Conservation (phyloP, 2,113 vertebrate species). For the Accipiter cooperii region DNA sequence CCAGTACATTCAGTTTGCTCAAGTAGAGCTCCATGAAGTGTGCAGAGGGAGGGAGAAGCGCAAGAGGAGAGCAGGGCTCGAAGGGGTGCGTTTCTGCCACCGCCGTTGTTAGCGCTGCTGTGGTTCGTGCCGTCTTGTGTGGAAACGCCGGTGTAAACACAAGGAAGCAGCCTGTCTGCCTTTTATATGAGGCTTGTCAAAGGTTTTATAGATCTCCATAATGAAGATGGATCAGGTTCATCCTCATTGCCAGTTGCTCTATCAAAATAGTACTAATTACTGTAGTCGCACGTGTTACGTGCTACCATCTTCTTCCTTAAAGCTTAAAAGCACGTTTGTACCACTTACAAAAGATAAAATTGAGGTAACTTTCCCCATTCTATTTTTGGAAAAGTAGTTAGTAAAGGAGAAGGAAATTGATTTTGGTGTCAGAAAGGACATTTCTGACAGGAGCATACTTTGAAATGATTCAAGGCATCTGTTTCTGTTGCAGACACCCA, state of each 20-base stretch:
- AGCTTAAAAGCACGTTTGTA: conserved; percentile 45
- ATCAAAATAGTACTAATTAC: conserved; percentile 81
- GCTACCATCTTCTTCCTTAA: conserved; percentile 30
- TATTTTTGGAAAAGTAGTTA: conserved; percentile 59
- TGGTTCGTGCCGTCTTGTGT: fast-evolving
- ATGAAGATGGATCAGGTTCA: conserved; percentile 13
- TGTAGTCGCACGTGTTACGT: neutral
- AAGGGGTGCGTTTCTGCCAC: neutral
- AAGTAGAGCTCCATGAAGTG: fast-evolving
- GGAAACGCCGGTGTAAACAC: fast-evolving
- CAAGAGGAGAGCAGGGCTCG: fast-evolving
- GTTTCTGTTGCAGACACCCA: conserved; percentile 67
- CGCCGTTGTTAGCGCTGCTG: neutral
- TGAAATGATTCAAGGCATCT: conserved; percentile 74
- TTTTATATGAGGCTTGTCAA: neutral
- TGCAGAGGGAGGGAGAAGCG: neutral
- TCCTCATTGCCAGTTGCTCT: conserved; percentile 67
- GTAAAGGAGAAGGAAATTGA: conserved; percentile 68
- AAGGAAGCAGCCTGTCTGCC: neutral
- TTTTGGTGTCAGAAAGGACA: conserved; percentile 69
- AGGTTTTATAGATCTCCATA: neutral
- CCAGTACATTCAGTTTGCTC: fast-evolving
- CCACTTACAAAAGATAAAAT: conserved; percentile 7
- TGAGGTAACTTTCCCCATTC: conserved; percentile 35
- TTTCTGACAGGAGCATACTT: conserved; percentile 73